Base-by-base conservation (phyloP, 1,140 invertebrate species). In the Rhopalosiphum maidis region DNA sequence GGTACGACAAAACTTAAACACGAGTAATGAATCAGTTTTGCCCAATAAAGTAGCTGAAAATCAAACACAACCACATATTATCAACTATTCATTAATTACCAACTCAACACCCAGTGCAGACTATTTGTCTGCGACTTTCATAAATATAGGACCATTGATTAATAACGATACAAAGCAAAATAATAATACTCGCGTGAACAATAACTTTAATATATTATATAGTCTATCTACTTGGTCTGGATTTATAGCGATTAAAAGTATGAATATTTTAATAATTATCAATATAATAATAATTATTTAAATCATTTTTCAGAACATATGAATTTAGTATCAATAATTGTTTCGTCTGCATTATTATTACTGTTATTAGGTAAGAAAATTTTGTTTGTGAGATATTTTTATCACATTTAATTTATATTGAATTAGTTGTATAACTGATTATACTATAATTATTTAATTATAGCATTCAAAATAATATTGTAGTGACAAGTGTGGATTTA, bases 281-380 rank as follows among this genome's bases (percentile, higher is more conserved):
- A 6, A 5, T 77, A n/a, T 18, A n/a, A 6, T 77, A 77, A 21
- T 77, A 11, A 35, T n/a, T 77, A 77, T 77, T 77, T 15, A 60
- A 30, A 77, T n/a, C 2, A 77, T 77, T 77, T 77, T 77, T n/a
- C 15, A 77, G 60, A n/a, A 77, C 3, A 11, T 60, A 23, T n/a
- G 60, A 8, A 35, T n/a, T 18, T 9, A n/a, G 4, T n/a, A 21
- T 1, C 0, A n/a, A 1, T 18, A 11, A 1, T n/a, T n/a, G 3
- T 18, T 5, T 77, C 15, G 15, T n/a, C 15, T 18, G n/a, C 6
- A n/a, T 0, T n/a, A 21, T 77, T 77, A 77, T 18, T 35, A n/a
- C 0, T 77, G 15, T 77, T 77, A 11, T 6, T 15, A 0, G 15
- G n/a, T 35, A 35, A 77, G 30, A n/a, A 77, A 77, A 2, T 77